phyloP scores from a whole-genome alignment of 1,140 invertebrate genomes.

The Drosophila sp. region DNA sequence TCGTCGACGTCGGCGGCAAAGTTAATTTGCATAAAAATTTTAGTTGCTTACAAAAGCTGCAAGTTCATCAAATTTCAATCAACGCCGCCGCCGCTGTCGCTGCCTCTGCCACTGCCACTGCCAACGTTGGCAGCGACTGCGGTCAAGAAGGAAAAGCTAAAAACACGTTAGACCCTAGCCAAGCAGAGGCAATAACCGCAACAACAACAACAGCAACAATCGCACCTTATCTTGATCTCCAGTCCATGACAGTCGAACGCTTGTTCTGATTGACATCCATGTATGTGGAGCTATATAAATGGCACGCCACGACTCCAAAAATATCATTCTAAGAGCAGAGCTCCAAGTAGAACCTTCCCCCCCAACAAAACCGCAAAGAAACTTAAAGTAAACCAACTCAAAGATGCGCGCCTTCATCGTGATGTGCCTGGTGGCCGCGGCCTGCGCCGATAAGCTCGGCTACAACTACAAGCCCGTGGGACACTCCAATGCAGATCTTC shows the following conservation, averaged over 20 bases:
- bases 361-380: background rate
- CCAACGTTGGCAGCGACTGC: slow-evolving; percentile 20
- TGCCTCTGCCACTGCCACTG: background rate
- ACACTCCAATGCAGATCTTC: slow-evolving; percentile 67
- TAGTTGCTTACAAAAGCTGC: slow-evolving; percentile 42
- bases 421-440: slow-evolving; percentile 70
- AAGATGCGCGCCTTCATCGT: slow-evolving; percentile 73
- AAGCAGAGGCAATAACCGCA: slow-evolving; percentile 1
- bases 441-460: slow-evolving; percentile 70
- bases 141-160: slow-evolving; percentile 44
- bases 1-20: slow-evolving; percentile 12
- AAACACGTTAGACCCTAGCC: slow-evolving; percentile 66
- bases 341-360: slow-evolving; percentile 62
- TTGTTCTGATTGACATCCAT: slow-evolving; percentile 66
- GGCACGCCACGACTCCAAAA: slow-evolving; percentile 36
- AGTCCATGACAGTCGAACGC: slow-evolving; percentile 47
- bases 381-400: background rate
- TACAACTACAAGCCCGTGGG: slow-evolving; percentile 77
- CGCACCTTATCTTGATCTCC: slow-evolving; percentile 68
- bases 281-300: slow-evolving; percentile 59
- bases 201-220: background rate
- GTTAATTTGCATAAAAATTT: slow-evolving; percentile 74
- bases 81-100: slow-evolving; percentile 43
- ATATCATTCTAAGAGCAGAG: slow-evolving; percentile 70
- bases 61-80: slow-evolving; percentile 80